Evolutionary conservation across 2,113 vertebrate genomes (phyloP).

Genomic region (Myiozetetes cayanensis): DNA sequence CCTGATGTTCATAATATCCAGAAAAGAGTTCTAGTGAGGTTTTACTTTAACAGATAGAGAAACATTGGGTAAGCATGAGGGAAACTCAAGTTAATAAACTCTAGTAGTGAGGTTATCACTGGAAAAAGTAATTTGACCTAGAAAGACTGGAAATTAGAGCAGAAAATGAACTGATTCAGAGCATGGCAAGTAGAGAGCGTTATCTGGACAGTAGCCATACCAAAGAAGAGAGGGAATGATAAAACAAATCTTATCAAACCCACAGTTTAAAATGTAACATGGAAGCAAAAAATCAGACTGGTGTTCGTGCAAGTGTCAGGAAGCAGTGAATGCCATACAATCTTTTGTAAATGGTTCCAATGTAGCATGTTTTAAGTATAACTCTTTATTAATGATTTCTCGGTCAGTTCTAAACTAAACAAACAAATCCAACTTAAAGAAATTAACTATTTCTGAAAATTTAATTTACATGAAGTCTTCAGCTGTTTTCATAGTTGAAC

Average conservation of each 20-base stretch:
- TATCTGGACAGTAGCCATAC: background rate
- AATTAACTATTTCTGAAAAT: background rate
- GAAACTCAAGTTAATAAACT: background rate
- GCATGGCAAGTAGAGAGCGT: background rate
- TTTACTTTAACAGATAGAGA: background rate
- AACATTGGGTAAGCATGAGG: background rate
- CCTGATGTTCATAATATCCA: background rate
- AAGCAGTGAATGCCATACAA: fast-evolving
- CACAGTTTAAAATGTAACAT: background rate
- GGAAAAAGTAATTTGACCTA: background rate
- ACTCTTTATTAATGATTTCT: background rate
- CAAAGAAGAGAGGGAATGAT: background rate
- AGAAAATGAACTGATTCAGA: background rate
- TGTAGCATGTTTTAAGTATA: fast-evolving
- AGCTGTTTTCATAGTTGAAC: background rate
- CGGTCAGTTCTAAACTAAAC: background rate
- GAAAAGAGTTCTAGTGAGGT: background rate
- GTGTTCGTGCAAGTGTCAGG: background rate
- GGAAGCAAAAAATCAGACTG: background rate
- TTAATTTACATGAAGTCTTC: background rate
- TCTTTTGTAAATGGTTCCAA: background rate
- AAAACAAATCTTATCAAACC: background rate
- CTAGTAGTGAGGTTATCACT: background rate
- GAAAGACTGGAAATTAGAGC: background rate
- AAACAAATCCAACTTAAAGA: background rate